phyloP scores from a whole-genome alignment of 2,888 invertebrate species.

The Pyrgus malvae region DNA sequence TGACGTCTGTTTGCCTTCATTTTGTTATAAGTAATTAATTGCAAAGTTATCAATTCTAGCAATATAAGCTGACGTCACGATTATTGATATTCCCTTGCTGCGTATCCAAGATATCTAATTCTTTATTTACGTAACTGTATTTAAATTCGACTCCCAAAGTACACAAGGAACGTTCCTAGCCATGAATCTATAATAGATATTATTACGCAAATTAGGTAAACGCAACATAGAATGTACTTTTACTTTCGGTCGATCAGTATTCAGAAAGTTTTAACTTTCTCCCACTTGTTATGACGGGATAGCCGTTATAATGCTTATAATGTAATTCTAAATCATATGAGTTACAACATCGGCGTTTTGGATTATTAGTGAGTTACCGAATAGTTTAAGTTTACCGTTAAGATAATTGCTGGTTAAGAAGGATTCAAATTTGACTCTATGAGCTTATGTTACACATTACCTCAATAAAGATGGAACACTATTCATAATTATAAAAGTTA shows the following conservation, averaged over 20 bases:
- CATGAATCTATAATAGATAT: slow-evolving; percentile 43
- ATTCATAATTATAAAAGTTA: too few species aligned
- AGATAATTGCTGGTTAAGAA: too few species aligned
- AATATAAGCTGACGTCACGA: slow-evolving; percentile 5
- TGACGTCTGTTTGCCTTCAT: slow-evolving; percentile 30
- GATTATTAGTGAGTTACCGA: too few species aligned
- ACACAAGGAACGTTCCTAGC: slow-evolving; percentile 6
- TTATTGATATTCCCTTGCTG: neutral
- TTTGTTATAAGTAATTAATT: slow-evolving; percentile 11
- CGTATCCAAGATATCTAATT: neutral
- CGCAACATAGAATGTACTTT: slow-evolving; percentile 48
- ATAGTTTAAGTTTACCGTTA: too few species aligned
- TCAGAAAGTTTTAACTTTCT: slow-evolving; percentile 70
- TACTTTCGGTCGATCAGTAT: slow-evolving; percentile 73
- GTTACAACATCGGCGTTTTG: too few species aligned
- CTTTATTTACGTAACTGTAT: slow-evolving; percentile 31
- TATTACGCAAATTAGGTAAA: slow-evolving; percentile 52
- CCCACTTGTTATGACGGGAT: slow-evolving; percentile 26
- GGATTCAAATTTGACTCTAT: too few species aligned
- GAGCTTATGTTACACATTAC: too few species aligned
- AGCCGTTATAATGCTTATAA: neutral
- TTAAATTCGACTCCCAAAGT: slow-evolving; percentile 34
- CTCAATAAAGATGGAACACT: too few species aligned
- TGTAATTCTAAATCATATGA: neutral
- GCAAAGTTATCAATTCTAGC: slow-evolving; percentile 3